Conservation (phyloP, 2,113 vertebrate species). For the Lontra canadensis region DNA sequence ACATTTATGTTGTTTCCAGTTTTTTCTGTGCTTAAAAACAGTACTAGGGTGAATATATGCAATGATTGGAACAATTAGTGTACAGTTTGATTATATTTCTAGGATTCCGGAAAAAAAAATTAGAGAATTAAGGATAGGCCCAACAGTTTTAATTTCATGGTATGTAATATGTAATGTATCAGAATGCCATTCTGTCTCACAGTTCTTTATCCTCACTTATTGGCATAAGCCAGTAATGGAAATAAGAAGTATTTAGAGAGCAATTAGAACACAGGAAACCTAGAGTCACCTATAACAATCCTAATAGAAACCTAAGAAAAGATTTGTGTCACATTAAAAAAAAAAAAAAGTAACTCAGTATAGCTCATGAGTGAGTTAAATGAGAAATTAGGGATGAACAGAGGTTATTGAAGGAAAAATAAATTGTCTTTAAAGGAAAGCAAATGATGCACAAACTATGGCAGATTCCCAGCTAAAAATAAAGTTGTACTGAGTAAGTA, state of each 20-base stretch:
- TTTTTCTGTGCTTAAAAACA: neutral
- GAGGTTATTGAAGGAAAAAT: neutral
- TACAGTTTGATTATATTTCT: neutral
- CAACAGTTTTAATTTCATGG: neutral
- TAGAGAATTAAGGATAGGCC: neutral
- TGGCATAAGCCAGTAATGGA: slow-evolving; percentile 29
- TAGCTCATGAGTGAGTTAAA: neutral
- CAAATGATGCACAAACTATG: neutral
- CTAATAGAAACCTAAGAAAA: slow-evolving; percentile 53
- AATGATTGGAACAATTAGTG: neutral
- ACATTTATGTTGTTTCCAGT: neutral
- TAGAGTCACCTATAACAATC: neutral
- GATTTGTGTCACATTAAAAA: neutral
- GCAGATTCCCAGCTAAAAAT: neutral
- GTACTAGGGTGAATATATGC: neutral
- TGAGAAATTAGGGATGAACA: neutral
- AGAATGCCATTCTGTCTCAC: neutral
- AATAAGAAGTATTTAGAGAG: slow-evolving; percentile 19
- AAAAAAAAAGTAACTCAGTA: slow-evolving; percentile 27
- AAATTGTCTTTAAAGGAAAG: neutral
- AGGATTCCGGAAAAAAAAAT: neutral
- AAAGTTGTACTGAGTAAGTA: slow-evolving; percentile 1
- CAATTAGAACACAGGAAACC: slow-evolving; percentile 48
- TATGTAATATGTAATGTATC: neutral
- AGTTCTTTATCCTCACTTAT: neutral